A percentile compares a stretch with the other conserved stretches of the same genome.
phyloP scores from a whole-genome alignment of 2,888 invertebrate genomes.

The Ametastegia equiseti region DNA sequence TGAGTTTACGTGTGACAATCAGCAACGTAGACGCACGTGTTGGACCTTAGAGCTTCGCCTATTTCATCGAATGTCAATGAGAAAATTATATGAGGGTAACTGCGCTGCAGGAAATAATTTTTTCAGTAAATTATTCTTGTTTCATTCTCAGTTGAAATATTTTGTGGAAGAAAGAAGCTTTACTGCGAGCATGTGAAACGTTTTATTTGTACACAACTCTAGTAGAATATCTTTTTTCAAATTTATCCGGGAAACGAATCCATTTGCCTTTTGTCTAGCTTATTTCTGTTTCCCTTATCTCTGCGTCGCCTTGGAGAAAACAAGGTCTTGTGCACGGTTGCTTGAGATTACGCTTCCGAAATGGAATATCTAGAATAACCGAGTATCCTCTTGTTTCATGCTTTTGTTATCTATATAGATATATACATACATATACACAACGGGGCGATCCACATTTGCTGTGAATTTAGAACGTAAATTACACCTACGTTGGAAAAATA shows the following conservation, averaged over 20 bases:
- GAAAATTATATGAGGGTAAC: not conserved
- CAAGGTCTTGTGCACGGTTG: not conserved
- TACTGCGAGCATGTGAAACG: not conserved
- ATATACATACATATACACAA: not conserved
- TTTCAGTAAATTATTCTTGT: too few species aligned
- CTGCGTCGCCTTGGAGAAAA: not conserved
- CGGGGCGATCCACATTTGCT: not conserved
- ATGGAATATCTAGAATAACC: not conserved
- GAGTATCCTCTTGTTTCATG: not conserved
- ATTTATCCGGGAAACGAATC: not conserved
- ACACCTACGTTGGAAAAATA: not conserved
- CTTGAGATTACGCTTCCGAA: not conserved
- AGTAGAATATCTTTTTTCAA: not conserved
- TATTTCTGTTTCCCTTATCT: not conserved
- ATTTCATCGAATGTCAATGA: slow-evolving; percentile 7
- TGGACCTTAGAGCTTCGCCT: slow-evolving; percentile 74
- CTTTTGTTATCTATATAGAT: not conserved
- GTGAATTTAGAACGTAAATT: not conserved
- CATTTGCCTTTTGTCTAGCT: not conserved
- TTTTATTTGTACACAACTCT: not conserved
- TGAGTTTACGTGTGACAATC: slow-evolving; percentile 75
- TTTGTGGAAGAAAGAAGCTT: too few species aligned
- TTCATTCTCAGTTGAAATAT: not conserved
- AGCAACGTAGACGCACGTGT: slow-evolving; percentile 75
- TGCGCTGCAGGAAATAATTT: not conserved